Evolutionary conservation across 1,140 invertebrate genomes (phyloP), one percentile per base, ranked within the genome.

Genomic region (Scaptodrosophila lebanonensis): DNA sequence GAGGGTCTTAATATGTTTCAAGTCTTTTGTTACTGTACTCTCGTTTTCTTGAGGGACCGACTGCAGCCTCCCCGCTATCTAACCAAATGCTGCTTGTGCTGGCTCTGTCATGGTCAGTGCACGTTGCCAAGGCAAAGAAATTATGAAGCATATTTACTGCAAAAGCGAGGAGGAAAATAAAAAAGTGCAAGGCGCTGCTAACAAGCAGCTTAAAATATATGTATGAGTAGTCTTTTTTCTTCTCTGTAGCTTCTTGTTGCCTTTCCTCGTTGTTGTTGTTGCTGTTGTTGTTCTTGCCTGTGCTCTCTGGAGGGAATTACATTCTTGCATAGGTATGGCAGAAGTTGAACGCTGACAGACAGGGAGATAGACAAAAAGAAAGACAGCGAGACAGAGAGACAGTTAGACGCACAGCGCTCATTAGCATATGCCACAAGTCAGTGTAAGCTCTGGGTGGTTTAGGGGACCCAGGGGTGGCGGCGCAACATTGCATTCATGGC

Each of bases 401-500:
- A 38, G 52, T 29, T 36, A 25, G 66, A 33, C 66, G 50, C 65
- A 68, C 25, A 57, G 75, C 53, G 52, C 73, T 79, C 73, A 77
- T 77, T 77, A 77, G 73, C 73, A 77, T 77, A 77, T 68, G 73
- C 73, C 68, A 79, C 54, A 68, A 72, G 66, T 71, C 58, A 72
- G 67, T 58, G n/a, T n/a, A n/a, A n/a, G n/a, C 63, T 47, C 53
- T 27, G 36, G 71, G 35, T 61, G 54, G 56, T 68, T 66, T 70
- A 57, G 45, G 40, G 38, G 54, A 58, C 35, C 47, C 60, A 45
- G 40, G 33, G 60, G 54, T 25, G 22, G 8, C 22, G 22, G 22
- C 22, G 8, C n/a, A n/a, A n/a, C n/a, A n/a, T n/a, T n/a, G n/a
- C n/a, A 25, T 25, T 25, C 22, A 3, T 8, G 22, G 22, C 22